Evolutionary conservation across 2,113 vertebrate genomes (phyloP).

Genomic region (Deroptyus accipitrinus): DNA sequence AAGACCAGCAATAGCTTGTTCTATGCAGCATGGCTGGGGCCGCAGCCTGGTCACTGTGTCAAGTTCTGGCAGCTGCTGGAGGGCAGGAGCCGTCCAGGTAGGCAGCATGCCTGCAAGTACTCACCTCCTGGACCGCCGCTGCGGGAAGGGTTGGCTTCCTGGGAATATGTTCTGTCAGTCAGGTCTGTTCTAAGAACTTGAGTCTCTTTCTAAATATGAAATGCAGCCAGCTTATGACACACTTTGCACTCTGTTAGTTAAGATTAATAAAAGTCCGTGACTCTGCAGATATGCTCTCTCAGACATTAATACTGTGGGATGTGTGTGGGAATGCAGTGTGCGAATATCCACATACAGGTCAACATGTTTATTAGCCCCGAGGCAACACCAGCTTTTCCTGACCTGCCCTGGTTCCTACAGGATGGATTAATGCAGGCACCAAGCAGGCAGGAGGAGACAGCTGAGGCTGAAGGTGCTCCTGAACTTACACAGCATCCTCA

Average conservation of each 20-base stretch:
- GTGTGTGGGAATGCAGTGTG: neutral
- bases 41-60: accelerated
- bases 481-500: neutral
- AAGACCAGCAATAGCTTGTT: neutral
- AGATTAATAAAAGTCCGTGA: neutral
- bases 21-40: accelerated
- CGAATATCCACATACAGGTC: neutral
- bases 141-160: accelerated
- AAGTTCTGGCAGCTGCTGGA: neutral
- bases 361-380: neutral
- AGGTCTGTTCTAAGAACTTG: neutral
- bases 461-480: neutral
- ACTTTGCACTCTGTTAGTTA: neutral
- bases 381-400: neutral
- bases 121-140: accelerated
- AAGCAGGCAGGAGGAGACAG: neutral
- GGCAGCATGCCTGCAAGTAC: neutral
- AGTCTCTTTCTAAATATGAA: neutral
- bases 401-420: neutral
- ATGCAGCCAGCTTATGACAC: neutral
- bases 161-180: accelerated
- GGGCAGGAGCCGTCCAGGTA: no score
- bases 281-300: neutral
- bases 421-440: neutral
- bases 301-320: accelerated